Percentiles rank a stretch among this genome's conserved stretches.
Evolutionary conservation across 2,888 invertebrate species (phyloP).

Genomic region (Coenonympha glycerion): DNA sequence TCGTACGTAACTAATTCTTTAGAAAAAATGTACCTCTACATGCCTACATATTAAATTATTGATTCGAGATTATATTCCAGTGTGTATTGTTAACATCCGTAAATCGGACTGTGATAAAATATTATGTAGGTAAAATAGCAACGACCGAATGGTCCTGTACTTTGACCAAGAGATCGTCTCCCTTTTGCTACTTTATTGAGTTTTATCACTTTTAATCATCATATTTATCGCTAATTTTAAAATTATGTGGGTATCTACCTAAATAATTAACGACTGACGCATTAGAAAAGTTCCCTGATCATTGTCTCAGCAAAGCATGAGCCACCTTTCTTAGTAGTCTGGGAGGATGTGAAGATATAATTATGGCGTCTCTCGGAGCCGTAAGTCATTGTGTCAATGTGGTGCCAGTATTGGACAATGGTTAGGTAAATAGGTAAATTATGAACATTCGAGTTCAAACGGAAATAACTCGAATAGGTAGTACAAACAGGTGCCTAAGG

Average conservation of each 20-base stretch:
- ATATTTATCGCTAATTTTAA: slow-evolving; percentile 4
- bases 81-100: too few species aligned
- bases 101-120: too few species aligned
- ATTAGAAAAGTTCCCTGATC: not conserved
- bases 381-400: slow-evolving; percentile 3
- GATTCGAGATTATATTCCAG: too few species aligned
- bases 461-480: not conserved
- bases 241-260: too few species aligned
- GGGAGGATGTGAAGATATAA: slow-evolving; percentile 16
- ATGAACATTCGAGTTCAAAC: not conserved
- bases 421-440: not conserved
- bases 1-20: too few species aligned
- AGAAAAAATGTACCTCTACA: too few species aligned
- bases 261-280: slow-evolving; percentile 16
- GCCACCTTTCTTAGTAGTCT: slow-evolving; percentile 14
- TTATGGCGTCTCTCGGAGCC: slow-evolving; percentile 7
- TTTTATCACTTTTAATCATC: not conserved
- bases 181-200: too few species aligned
- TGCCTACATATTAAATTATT: too few species aligned
- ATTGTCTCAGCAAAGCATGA: not conserved
- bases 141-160: too few species aligned
- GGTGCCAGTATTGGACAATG: not conserved
- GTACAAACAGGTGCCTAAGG: not conserved
- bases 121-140: too few species aligned
- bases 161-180: too few species aligned